phyloP scores from a whole-genome alignment of 2,113 vertebrate genomes.

The Chionis minor region DNA sequence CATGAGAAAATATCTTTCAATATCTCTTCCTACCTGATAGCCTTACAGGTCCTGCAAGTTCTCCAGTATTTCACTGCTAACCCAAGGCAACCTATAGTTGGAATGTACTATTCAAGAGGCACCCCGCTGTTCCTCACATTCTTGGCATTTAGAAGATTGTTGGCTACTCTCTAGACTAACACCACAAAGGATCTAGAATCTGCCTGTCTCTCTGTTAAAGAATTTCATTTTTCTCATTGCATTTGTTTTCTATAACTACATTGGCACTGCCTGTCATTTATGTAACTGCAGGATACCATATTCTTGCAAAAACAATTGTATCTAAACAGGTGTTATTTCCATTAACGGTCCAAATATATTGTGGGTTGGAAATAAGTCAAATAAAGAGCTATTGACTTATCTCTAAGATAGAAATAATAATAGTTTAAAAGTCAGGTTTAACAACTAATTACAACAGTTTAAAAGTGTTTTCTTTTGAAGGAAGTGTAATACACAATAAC shows the following conservation, averaged over 20 bases:
- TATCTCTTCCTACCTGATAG: not conserved
- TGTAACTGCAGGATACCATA: not conserved
- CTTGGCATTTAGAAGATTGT: not conserved
- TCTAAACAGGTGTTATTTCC: not conserved
- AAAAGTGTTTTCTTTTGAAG: not conserved
- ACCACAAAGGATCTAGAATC: not conserved
- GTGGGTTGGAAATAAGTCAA: accelerated
- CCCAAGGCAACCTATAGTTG: not conserved
- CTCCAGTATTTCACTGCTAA: not conserved
- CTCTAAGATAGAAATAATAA: not conserved
- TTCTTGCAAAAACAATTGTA: not conserved
- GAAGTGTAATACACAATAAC: not conserved
- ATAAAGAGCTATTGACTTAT: not conserved
- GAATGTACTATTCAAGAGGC: not conserved
- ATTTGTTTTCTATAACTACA: not conserved
- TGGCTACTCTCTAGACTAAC: not conserved
- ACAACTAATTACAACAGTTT: not conserved
- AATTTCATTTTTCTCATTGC: not conserved
- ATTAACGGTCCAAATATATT: not conserved
- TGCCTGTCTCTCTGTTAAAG: not conserved
- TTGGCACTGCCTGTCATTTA: not conserved
- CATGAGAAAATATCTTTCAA: not conserved
- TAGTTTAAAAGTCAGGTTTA: not conserved
- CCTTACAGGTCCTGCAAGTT: not conserved
- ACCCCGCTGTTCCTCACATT: not conserved